phyloP scores from a whole-genome alignment of 2,797 vertebrate genomes.

The Sebastes taczanowskii region DNA sequence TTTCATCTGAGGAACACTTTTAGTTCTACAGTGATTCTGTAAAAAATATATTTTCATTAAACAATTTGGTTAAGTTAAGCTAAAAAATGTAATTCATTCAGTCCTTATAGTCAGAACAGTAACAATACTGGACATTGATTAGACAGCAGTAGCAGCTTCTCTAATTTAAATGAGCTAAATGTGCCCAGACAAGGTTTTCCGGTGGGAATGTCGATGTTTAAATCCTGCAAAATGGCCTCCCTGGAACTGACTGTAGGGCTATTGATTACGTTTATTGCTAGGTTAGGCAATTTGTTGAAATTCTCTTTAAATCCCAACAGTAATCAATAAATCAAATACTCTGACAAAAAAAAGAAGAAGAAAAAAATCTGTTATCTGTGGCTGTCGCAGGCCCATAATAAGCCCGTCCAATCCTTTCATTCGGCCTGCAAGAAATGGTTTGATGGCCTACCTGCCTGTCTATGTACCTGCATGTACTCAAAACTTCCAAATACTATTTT shows the following conservation, averaged over 20 bases:
- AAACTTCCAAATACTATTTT: too few relatives aligned
- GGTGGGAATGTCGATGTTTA: conserved; percentile 17
- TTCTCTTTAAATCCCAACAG: neutral
- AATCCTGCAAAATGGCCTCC: conserved; percentile 12
- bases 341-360: neutral
- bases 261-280: neutral
- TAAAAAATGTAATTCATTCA: neutral
- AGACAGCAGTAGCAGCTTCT: conserved; percentile 1
- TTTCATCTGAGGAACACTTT: neutral
- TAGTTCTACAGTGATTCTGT: neutral
- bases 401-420: neutral
- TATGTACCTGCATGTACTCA: neutral
- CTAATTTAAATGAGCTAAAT: conserved; percentile 30
- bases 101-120: neutral
- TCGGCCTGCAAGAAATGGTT: neutral
- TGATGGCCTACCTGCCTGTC: neutral
- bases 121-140: conserved; percentile 7
- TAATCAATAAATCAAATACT: neutral
- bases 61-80: neutral
- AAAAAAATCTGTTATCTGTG: neutral
- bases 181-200: conserved; percentile 1
- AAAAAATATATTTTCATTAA: neutral
- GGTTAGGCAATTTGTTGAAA: neutral
- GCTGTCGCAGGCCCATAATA: neutral
- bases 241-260: neutral